Evolutionary conservation across 2,888 invertebrate genomes (phyloP), one percentile per base, ranked within the genome.

Genomic region (Amblyjoppa proteus): DNA sequence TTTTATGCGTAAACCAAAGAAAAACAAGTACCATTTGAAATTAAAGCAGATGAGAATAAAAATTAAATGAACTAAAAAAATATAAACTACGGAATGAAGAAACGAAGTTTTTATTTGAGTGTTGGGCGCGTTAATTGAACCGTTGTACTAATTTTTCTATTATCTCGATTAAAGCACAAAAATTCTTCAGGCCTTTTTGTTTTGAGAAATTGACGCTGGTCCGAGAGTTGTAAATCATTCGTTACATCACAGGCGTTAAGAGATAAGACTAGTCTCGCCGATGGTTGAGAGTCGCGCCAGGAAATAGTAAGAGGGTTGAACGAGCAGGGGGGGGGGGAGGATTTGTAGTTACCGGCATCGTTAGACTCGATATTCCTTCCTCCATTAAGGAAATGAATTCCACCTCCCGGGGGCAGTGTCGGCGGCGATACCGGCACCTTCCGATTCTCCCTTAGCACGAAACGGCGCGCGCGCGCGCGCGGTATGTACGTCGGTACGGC

Each of bases 361-460:
- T 91, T 90, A 89, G 90, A 90, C 85, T 83, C 74, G 90, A 91
- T 92, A 90, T 89, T 91, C 88, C 90, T 90, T 90, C 90, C 89
- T 91, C 92, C 92, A 92, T 92, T 92, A 92, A 91, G 92, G 90
- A 92, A 92, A 92, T 92, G 92, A 92, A 92, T 92, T 91, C 89
- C 88, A 88, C 80, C 86, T 87, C 88, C 79, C 69, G 49, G 61
- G 74, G 66, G 49, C 28, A 49, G 71, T 58, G 31, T 61, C 45
- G 73, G 71, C 53, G 61, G 66, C 77, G 45, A 77, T 31, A 41
- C 25, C 66, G 75, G 70, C 85, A 68, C 76, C 79, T 76, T 77
- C 81, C 51, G 51, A 80, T 66, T 66, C 69, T 69, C 81, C 45
- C 25, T 84, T 75, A 68, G 34, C 76, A 61, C 69, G 74, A 45